Evolutionary conservation across 1,140 invertebrate genomes (phyloP).

Genomic region (Zaprionus lachaisei): DNA sequence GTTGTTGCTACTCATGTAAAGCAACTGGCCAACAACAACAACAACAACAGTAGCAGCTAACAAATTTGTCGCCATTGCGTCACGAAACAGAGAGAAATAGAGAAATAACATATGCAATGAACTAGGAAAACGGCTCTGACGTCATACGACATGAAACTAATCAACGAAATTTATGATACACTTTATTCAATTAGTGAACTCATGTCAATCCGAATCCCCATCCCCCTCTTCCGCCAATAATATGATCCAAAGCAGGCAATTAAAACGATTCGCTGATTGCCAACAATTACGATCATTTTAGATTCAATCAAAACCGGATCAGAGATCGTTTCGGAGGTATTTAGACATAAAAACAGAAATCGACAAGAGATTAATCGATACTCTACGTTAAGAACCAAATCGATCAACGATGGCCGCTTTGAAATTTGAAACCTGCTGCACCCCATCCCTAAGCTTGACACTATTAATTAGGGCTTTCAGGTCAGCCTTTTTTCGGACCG

Average conservation of each 20-base stretch:
- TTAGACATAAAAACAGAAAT: neutral
- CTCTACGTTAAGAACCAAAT: neutral
- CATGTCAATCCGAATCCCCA: neutral
- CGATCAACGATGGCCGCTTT: neutral
- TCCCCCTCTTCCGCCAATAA: neutral
- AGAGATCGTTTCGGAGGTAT: neutral
- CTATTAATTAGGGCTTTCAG: too few relatives aligned
- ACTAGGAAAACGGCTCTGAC: neutral
- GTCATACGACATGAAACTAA: slow-evolving; percentile 7
- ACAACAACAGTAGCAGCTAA: neutral
- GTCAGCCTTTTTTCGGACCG: too few relatives aligned
- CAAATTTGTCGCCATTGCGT: slow-evolving; percentile 5
- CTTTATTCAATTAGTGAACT: slow-evolving; percentile 12
- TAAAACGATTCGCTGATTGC: neutral
- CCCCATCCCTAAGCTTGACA: neutral
- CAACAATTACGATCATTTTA: neutral
- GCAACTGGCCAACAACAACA: slow-evolving; percentile 14
- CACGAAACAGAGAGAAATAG: slow-evolving; percentile 9
- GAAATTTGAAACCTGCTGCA: neutral
- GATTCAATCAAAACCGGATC: slow-evolving; percentile 6
- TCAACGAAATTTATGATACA: slow-evolving; percentile 1
- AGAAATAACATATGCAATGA: neutral
- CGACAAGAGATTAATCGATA: neutral
- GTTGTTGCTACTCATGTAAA: slow-evolving; percentile 1
- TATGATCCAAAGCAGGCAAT: slow-evolving; percentile 7